phyloP scores from a whole-genome alignment of 2,797 vertebrate species.

The Silurus lanzhouensis region DNA sequence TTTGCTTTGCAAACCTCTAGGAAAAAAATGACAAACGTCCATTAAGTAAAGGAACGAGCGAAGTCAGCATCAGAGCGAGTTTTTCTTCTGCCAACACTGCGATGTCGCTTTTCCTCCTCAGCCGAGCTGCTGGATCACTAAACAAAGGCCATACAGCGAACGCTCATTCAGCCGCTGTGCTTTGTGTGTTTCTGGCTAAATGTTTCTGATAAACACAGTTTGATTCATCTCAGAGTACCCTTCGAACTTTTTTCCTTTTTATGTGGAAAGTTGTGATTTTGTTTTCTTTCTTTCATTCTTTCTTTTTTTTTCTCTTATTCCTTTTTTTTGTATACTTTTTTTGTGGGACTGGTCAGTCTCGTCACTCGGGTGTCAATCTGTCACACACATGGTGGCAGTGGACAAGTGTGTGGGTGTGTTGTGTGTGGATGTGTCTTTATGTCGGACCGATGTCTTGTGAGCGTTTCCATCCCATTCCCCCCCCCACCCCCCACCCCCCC shows the following conservation, averaged over 20 bases:
- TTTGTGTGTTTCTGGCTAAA: slow-evolving; percentile 55
- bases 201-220: slow-evolving; percentile 45
- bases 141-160: slow-evolving; percentile 43
- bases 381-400: slow-evolving; percentile 60
- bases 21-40: background rate
- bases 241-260: slow-evolving; percentile 54
- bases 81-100: slow-evolving; percentile 5
- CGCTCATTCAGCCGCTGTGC: background rate
- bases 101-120: slow-evolving; percentile 25
- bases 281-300: slow-evolving; percentile 42
- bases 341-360: slow-evolving; percentile 51
- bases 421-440: slow-evolving; percentile 25
- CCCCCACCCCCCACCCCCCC: too few relatives aligned
- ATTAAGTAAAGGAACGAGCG: background rate
- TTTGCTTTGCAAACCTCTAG: too few relatives aligned
- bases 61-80: slow-evolving; percentile 26
- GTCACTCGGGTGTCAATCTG: slow-evolving; percentile 65
- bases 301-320: slow-evolving; percentile 36
- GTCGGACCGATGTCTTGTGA: slow-evolving; percentile 57
- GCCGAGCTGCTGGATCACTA: slow-evolving; percentile 46
- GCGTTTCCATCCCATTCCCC: too few relatives aligned
- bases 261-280: slow-evolving; percentile 52
- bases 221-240: slow-evolving; percentile 27
- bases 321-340: slow-evolving; percentile 3
- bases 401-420: slow-evolving; percentile 4